A percentile compares a stretch with the other conserved stretches of the same genome.
Conservation (phyloP, 2,888 invertebrate genomes). For the Diarsia mendica region DNA sequence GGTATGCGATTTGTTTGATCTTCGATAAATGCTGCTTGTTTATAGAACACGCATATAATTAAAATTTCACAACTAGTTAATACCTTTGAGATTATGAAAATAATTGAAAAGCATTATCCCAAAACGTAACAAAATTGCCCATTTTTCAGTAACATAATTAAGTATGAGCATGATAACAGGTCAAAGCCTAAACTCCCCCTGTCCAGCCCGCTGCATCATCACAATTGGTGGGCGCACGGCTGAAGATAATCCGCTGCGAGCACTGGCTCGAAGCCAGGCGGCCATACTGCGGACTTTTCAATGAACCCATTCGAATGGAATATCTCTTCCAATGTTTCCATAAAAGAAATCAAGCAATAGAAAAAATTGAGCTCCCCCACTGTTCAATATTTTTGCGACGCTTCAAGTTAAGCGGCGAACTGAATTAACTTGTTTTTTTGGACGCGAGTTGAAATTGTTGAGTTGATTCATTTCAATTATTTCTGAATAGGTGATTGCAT, state of each 20-base stretch:
- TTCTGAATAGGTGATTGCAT: neutral
- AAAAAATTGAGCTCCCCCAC: slow-evolving; percentile 76
- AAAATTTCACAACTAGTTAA: neutral
- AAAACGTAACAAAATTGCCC: slow-evolving; percentile 12
- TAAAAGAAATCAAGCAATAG: slow-evolving; percentile 87
- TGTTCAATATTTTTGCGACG: slow-evolving; percentile 70
- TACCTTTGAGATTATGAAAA: neutral
- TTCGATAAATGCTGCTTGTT: neutral
- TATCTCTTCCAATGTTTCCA: slow-evolving; percentile 88
- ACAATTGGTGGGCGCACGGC: slow-evolving; percentile 84
- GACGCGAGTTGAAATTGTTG: neutral
- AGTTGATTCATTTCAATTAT: neutral
- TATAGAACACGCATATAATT: too few relatives aligned
- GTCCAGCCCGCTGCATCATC: slow-evolving; percentile 83
- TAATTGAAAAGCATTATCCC: neutral
- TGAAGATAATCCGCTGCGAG: slow-evolving; percentile 83
- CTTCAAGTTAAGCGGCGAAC: slow-evolving; percentile 41
- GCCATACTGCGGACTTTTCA: slow-evolving; percentile 89
- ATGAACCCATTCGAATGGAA: slow-evolving; percentile 88
- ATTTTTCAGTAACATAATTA: slow-evolving; percentile 73
- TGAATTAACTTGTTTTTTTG: slow-evolving; percentile 37
- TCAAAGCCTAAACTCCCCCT: slow-evolving; percentile 76
- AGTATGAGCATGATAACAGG: slow-evolving; percentile 75
- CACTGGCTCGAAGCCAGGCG: slow-evolving; percentile 86
- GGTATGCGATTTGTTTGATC: too few relatives aligned